A percentile compares a stretch with the other conserved stretches of the same genome.
Evolutionary conservation across 2,888 invertebrate species (phyloP).

Genomic region (Eupelmus urozonus): DNA sequence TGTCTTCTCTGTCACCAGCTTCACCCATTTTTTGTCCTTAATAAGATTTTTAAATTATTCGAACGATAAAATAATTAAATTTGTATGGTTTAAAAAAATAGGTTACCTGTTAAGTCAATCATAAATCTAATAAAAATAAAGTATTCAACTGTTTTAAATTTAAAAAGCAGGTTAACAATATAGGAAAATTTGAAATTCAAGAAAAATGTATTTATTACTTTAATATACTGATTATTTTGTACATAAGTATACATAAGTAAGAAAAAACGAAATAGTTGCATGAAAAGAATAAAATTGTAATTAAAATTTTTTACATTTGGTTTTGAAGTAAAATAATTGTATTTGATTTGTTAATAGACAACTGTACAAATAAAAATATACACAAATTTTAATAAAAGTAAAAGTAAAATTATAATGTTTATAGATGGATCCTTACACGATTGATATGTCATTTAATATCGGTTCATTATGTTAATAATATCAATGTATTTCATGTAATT

Average conservation of each 20-base stretch:
- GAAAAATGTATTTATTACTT: slow-evolving; percentile 48
- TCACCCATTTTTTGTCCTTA: background rate
- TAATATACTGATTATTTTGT: slow-evolving; percentile 51
- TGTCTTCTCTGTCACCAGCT: slow-evolving; percentile 53
- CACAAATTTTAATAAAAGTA: slow-evolving; percentile 32
- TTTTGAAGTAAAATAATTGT: slow-evolving; percentile 26
- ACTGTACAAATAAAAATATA: slow-evolving; percentile 46
- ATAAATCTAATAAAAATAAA: slow-evolving; percentile 21
- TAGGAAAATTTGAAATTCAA: slow-evolving; percentile 6
- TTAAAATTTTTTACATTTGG: slow-evolving; percentile 44
- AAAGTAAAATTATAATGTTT: slow-evolving; percentile 34
- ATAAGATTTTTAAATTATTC: background rate
- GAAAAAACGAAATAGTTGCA: slow-evolving; percentile 35
- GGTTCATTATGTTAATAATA: slow-evolving; percentile 46
- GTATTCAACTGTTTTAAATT: slow-evolving; percentile 26
- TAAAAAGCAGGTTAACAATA: slow-evolving; percentile 7
- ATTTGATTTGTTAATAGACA: slow-evolving; percentile 32
- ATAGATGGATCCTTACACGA: slow-evolving; percentile 19
- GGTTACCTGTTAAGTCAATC: no score
- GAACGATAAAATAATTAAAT: background rate
- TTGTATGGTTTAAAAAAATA: slow-evolving; percentile 1
- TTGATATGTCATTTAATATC: slow-evolving; percentile 38
- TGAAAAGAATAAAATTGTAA: slow-evolving; percentile 38
- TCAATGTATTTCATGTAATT: slow-evolving; percentile 45
- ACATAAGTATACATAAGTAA: slow-evolving; percentile 44